A percentile compares a stretch with the other conserved stretches of the same genome.
Evolutionary conservation across 2,113 vertebrate genomes (phyloP).

Genomic region (Microtus richardsoni): DNA sequence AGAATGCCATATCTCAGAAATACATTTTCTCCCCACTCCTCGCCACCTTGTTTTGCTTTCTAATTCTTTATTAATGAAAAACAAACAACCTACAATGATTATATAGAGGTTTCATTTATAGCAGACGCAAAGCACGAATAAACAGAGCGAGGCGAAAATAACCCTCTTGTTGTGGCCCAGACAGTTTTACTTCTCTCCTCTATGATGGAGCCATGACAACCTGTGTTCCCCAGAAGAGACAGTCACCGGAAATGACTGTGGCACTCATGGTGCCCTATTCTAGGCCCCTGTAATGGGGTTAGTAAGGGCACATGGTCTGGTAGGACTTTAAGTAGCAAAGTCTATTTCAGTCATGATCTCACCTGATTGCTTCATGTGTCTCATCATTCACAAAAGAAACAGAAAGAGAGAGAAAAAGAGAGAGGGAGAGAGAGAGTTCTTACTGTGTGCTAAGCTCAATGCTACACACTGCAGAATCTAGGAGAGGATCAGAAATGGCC

Average conservation of each 20-base stretch:
- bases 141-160: conserved; percentile 2
- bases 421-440: not conserved
- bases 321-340: not conserved
- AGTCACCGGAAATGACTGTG: not conserved
- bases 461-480: not conserved
- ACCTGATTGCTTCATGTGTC: not conserved
- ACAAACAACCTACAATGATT: not conserved
- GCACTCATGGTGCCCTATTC: not conserved
- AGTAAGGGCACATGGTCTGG: not conserved
- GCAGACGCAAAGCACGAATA: not conserved
- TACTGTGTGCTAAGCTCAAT: not conserved
- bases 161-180: not conserved
- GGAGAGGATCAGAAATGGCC: not conserved
- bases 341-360: not conserved
- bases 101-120: conserved; percentile 15
- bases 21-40: not conserved
- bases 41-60: not conserved
- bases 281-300: not conserved
- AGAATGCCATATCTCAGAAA: not conserved
- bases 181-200: not conserved
- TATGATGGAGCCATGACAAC: not conserved
- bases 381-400: not conserved
- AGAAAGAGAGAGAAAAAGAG: not conserved
- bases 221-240: not conserved
- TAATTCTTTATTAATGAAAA: not conserved